Evolutionary conservation across 1,140 invertebrate species (phyloP), one percentile per base, ranked within the genome.

Genomic region (Scaptodrosophila lebanonensis): DNA sequence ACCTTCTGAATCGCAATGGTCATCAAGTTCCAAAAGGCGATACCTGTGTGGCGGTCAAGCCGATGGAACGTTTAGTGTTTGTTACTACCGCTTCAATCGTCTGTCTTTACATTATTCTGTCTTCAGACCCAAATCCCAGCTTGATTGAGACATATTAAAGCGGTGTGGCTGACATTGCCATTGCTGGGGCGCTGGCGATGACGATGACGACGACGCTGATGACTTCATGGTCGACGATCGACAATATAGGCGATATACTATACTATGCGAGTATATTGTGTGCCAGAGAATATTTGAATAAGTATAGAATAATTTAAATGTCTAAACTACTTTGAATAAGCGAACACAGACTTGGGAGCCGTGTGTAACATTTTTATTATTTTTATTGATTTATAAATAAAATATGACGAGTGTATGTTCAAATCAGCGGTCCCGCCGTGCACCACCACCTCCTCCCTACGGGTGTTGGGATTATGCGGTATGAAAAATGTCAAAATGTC

Each of bases 201-300:
- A 67, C 50, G 56, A 51, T 39, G 68, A 17, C 49, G 66, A 32
- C 49, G 71, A 66, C 67, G 64, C 52, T 76, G 75, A 79, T 82
- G 75, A 82, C 70, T 83, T 82, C 75, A 82, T 77, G 76, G 70
- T 70, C 82, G 75, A 57, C 65, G 56, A 54, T 72, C 68, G 30
- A 35, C 39, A 29, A 38, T 12, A 16, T 43, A 30, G 12, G 38
- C 2, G 29, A 13, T 42, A 43, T 33, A 39, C 5, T 9, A 29
- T 43, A 32, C 16, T 29, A 30, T 45, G 16, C n/a, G n/a, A n/a
- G n/a, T 59, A 36, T 50, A 59, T 64, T 66, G 65, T 54, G 49
- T 36, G 59, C 25, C 32, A 33, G 32, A 44, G 27, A 64, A 35
- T 49, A 72, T 79, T 79, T 79, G 75, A 82, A 79, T 75, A 54